A percentile compares a stretch with the other conserved stretches of the same genome.
These are phyloP conservation scores for Cantharis flavilabris DNA, from an alignment of 2,888 invertebrate genomes.

Conservation along the genomic window DNA sequence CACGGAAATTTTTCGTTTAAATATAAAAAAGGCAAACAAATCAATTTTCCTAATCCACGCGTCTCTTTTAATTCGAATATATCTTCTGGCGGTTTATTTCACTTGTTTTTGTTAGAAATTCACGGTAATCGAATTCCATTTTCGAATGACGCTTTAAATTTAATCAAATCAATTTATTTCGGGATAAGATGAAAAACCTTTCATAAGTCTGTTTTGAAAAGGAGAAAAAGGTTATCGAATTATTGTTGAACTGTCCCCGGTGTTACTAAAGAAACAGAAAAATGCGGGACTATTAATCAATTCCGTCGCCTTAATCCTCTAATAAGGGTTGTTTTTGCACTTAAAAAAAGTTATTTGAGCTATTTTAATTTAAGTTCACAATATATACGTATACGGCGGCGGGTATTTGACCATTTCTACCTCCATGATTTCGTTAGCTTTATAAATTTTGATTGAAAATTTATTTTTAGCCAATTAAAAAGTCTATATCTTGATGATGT, in stretches of 20 bases:
- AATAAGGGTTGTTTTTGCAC: constrained; percentile 1
- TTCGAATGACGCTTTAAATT: not conserved
- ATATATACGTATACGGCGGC: not conserved
- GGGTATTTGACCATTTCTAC: not conserved
- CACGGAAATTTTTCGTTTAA: not conserved
- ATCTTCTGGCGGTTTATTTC: not conserved
- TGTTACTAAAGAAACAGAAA: constrained; percentile 11
- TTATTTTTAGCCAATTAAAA: not conserved
- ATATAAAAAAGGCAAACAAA: not conserved
- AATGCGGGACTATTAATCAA: constrained; percentile 24
- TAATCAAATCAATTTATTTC: constrained; percentile 1
- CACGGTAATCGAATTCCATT: not conserved
- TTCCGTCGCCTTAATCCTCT: constrained; percentile 5
- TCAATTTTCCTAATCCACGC: not conserved
- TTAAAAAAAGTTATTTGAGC: not conserved
- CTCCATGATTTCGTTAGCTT: not conserved
- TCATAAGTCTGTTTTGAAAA: not conserved
- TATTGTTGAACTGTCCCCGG: constrained; percentile 8
- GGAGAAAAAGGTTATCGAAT: constrained; percentile 15
- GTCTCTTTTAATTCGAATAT: not conserved
- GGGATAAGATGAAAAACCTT: not conserved
- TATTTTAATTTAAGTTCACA: not conserved
- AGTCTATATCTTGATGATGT: not conserved
- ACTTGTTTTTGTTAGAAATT: not conserved
- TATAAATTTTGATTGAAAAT: not conserved